phyloP scores from a whole-genome alignment of 2,113 vertebrate genomes.

The Gymnorhina tibicen region DNA sequence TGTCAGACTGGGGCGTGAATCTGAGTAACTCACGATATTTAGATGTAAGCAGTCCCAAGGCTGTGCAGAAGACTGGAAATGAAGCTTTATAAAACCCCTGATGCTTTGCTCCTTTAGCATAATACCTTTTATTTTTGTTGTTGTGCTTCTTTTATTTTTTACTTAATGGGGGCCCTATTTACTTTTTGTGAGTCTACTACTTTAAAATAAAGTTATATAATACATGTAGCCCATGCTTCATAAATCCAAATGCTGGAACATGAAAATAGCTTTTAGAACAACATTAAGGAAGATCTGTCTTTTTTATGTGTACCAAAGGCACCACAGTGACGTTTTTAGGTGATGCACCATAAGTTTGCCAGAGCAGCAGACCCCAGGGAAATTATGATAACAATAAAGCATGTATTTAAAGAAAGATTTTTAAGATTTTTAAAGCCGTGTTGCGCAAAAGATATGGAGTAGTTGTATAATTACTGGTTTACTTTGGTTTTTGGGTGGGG shows the following conservation, averaged over 20 bases:
- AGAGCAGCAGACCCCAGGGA: neutral
- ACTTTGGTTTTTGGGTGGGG: rapidly evolving
- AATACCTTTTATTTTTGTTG: neutral
- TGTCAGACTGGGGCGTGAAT: neutral
- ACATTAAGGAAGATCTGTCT: slow-evolving; percentile 5
- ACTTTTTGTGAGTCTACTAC: neutral
- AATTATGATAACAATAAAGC: neutral
- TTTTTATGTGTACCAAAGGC: neutral
- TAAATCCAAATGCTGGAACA: slow-evolving; percentile 19
- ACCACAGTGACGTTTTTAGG: slow-evolving; percentile 4
- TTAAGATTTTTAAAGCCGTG: neutral
- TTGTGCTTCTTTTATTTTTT: neutral
- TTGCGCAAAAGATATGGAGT: neutral
- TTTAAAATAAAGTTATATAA: neutral
- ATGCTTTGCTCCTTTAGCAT: neutral
- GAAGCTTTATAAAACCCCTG: neutral
- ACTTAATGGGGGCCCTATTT: neutral
- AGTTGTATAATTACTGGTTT: neutral
- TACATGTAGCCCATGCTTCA: neutral
- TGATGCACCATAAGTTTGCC: neutral
- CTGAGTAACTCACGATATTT: neutral
- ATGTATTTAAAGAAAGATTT: neutral
- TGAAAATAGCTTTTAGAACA: neutral
- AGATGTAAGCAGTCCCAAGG: neutral
- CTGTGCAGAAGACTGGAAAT: neutral